Conservation (phyloP, 1,140 invertebrate genomes). For the Delia radicum region DNA sequence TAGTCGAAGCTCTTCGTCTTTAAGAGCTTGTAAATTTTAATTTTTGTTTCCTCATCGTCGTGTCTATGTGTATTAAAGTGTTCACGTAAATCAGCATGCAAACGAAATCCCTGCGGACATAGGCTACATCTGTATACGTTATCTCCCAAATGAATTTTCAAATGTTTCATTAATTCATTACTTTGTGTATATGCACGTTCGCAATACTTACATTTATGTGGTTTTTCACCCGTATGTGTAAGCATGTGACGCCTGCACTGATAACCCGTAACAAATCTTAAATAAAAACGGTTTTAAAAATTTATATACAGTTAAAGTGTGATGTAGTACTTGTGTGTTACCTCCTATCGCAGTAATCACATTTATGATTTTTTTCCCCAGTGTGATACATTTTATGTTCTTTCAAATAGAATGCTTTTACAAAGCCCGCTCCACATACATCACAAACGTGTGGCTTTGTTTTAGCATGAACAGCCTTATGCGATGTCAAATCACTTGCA, state of each 20-base stretch:
- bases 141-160: conserved; percentile 57
- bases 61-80: conserved; percentile 56
- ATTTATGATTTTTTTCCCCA: conserved; percentile 62
- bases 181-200: conserved; percentile 60
- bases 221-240: conserved; percentile 74
- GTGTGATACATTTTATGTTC: conserved; percentile 63
- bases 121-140: conserved; percentile 58
- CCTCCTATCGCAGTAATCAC: conserved; percentile 47
- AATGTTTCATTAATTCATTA: conserved; percentile 59
- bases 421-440: conserved; percentile 69
- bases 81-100: conserved; percentile 55
- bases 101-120: conserved; percentile 56
- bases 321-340: no score
- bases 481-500: conserved; percentile 62
- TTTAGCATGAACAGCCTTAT: conserved; percentile 60
- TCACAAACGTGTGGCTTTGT: conserved; percentile 67
- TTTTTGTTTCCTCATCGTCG: conserved; percentile 26
- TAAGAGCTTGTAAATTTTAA: conserved; percentile 18
- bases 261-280: conserved; percentile 63
- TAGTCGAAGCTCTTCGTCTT: conserved; percentile 7
- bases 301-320: not conserved
- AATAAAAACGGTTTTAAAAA: not conserved
- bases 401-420: conserved; percentile 67
- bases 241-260: conserved; percentile 63
- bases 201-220: conserved; percentile 64